Evolutionary conservation across 2,888 invertebrate species (phyloP).

Genomic region (Chloroclysta siterata): DNA sequence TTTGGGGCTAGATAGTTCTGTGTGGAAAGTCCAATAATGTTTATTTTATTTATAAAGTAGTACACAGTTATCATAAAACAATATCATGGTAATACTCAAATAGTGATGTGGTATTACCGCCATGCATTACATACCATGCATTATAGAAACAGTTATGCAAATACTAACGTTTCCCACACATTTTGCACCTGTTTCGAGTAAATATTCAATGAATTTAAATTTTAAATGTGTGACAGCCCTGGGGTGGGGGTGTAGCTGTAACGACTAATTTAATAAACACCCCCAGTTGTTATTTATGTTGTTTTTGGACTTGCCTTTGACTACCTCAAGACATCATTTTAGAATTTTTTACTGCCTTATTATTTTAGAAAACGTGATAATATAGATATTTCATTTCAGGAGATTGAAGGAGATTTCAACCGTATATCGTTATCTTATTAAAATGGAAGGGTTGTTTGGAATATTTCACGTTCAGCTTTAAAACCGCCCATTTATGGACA

Average conservation of each 20-base stretch:
- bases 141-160: conserved; percentile 53
- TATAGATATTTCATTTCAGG: too few species aligned
- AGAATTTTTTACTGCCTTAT: too few species aligned
- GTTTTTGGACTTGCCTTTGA: neutral
- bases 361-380: too few species aligned
- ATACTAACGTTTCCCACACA: conserved; percentile 70
- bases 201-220: conserved; percentile 53
- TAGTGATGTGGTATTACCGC: conserved; percentile 17
- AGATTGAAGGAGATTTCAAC: too few species aligned
- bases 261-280: conserved; percentile 28
- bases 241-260: conserved; percentile 31
- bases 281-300: neutral
- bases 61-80: neutral
- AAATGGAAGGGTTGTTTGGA: too few species aligned
- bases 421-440: too few species aligned
- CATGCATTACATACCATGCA: conserved; percentile 18
- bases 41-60: too few species aligned
- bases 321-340: neutral
- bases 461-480: too few species aligned
- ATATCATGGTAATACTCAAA: neutral
- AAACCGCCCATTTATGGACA: too few species aligned
- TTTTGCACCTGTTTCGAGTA: conserved; percentile 69
- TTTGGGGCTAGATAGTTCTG: too few species aligned
- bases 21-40: too few species aligned
- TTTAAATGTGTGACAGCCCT: conserved; percentile 56